Evolutionary conservation across 2,797 vertebrate genomes (phyloP), one percentile per base, ranked within the genome.

Genomic region (Micrastur ruficollis): DNA sequence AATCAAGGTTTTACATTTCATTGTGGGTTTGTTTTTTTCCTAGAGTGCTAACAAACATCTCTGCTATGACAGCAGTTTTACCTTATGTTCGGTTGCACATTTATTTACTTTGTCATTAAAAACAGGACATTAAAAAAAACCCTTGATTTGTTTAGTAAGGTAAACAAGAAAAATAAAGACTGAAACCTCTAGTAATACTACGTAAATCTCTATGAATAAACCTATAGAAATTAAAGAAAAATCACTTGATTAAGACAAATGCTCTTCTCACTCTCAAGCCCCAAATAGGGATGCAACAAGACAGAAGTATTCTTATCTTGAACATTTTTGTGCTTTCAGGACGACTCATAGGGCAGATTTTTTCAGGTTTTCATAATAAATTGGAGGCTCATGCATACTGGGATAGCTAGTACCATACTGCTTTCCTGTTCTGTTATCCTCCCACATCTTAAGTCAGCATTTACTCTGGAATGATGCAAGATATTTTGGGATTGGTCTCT

Each of bases 11-110:
- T 92, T 58, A 16, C 7, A 68, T 50, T 11, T 13, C 10, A 20
- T 26, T 58, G 4, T 0, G 25, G 18, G 4, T 16, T 8, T 32
- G 27, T 20, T 31, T 14, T 17, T 56, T 16, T 7, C 9, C 2
- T 7, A 23, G 21, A 49, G 8, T 52, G 11, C 7, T 73, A 68
- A 53, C 7, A 82, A 78, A 4, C 13, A 17, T 44, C 6, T 67
- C 26, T 52, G 9, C 38, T 44, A 36, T 5, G 15, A 68, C 7
- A 75, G 8, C 9, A 86, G 9, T 19, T 82, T 59, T 61, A 75
- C 7, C 6, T 84, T 25, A 11, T 55, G 25, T 26, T 70, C 29
- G n/a, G 3, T 21, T 38, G 6, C 27, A 75, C 21, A 16, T 56
- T 52, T 55, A 66, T 44, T 42, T 56, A 56, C 26, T 46, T 65